A percentile compares a stretch with the other conserved stretches of the same genome.
Conservation (phyloP, 2,797 vertebrate genomes). For the Pangasius larnaudii region DNA sequence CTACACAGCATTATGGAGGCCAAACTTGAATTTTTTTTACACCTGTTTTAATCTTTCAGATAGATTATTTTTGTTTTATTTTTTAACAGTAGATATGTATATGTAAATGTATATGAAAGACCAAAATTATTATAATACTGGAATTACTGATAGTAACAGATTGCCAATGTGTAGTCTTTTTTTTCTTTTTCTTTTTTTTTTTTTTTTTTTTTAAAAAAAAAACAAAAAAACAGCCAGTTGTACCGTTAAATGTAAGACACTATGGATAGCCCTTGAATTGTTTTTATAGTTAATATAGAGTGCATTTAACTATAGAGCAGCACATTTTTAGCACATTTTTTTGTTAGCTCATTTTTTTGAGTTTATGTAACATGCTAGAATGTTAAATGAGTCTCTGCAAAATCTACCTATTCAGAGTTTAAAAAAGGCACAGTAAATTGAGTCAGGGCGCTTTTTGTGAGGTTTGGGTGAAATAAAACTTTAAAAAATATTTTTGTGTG, state of each 20-base stretch:
- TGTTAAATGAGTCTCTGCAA: conserved; percentile 51
- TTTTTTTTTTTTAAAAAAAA: background rate
- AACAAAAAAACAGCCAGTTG: conserved; percentile 64
- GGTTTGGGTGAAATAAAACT: conserved; percentile 56
- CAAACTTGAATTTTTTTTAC: conserved; percentile 78
- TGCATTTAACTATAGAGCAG: conserved; percentile 74
- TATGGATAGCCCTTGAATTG: conserved; percentile 69
- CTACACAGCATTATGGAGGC: conserved; percentile 73
- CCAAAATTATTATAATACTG: conserved; percentile 75
- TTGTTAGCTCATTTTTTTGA: conserved; percentile 70
- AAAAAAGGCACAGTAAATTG: conserved; percentile 42
- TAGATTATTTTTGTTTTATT: conserved; percentile 40
- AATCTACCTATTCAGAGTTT: conserved; percentile 59
- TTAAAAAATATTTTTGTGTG: conserved; percentile 39
- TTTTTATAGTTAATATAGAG: conserved; percentile 75
- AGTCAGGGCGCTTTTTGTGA: conserved; percentile 53
- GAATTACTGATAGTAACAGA: conserved; percentile 66
- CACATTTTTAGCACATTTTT: conserved; percentile 60
- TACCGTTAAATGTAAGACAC: conserved; percentile 72
- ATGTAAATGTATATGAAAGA: conserved; percentile 72
- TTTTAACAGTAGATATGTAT: conserved; percentile 71
- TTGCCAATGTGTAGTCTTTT: conserved; percentile 64
- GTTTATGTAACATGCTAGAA: conserved; percentile 56
- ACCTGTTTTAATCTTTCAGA: conserved; percentile 51
- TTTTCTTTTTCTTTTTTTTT: conserved; percentile 58